Evolutionary conservation across 1,140 invertebrate species (phyloP), one percentile per base, ranked within the genome.

Genomic region (Drosophila arizonae): DNA sequence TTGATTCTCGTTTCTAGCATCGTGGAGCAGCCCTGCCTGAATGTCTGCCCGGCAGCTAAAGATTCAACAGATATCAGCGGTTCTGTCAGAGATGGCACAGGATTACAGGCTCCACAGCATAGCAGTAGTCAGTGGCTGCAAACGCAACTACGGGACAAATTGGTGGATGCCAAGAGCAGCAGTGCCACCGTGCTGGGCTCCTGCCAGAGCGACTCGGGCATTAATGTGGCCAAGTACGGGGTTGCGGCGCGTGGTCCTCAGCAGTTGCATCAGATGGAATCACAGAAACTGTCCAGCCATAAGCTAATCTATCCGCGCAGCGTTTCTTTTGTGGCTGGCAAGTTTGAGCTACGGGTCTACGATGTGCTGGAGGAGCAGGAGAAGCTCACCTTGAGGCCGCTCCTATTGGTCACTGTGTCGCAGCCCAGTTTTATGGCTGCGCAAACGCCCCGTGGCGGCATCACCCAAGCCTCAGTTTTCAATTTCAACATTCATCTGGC

Each of bases 351-450:
- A 5, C 81, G 78, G 41, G 56, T 91, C 15, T 91, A 68, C n/a
- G 77, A 91, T 66, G 66, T 77, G 0, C 8, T 76, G 9, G 79
- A 90, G 6, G 11, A 62, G 8, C 24, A 67, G 8, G 45, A 73
- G 2, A 9, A 63, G 6, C 13, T 71, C 2, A 36, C 61, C 6
- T 21, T 78, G 43, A 52, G 60, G 43, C 72, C 90, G 0, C 61
- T 91, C 0, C n/a, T 91, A 0, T 26, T 74, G 1, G 2, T 90
- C 3, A 89, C 79, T 5, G 62, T 91, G 0, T 84, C 84, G 5
- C 90, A 91, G 57, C 91, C 91, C 9, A 92, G 86, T 33, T 90
- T 90, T 11, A 76, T 91, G 72, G 60, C 76, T 6, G 77, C 75
- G 0, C 82, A 90, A 57, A 89, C 80, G 28, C 52, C 80, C 1